These are phyloP conservation scores for Trissoscelio sp. DNA, from an alignment of 2,888 invertebrate genomes.

Conservation along the genomic window DNA sequence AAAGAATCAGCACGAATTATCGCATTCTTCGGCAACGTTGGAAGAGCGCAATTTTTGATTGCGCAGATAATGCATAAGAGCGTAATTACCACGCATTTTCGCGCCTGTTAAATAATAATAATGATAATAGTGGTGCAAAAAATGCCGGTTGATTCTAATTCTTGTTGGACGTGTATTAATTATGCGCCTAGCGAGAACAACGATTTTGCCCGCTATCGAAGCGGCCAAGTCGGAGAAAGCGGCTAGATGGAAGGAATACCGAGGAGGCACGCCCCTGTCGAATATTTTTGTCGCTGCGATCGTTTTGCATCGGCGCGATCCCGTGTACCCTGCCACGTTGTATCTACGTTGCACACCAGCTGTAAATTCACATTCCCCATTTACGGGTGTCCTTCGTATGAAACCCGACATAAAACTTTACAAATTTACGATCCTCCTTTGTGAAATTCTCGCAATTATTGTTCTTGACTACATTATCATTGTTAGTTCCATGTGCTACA, in stretches of 20 bases:
- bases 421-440: constrained; percentile 55
- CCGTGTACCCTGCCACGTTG: constrained; percentile 15
- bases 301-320: constrained; percentile 56
- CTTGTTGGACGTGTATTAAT: constrained; percentile 53
- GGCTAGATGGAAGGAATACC: constrained; percentile 74
- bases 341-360: constrained; percentile 33
- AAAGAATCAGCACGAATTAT: constrained; percentile 6
- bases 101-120: constrained; percentile 24
- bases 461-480: constrained; percentile 12
- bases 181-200: constrained; percentile 37
- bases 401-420: constrained; percentile 34
- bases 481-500: not conserved
- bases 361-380: constrained; percentile 50
- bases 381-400: constrained; percentile 54
- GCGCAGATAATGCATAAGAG: constrained; percentile 14
- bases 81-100: constrained; percentile 18
- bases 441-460: constrained; percentile 37
- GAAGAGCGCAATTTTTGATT: constrained; percentile 15
- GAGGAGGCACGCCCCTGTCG: constrained; percentile 74
- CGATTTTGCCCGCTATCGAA: constrained; percentile 47
- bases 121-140: constrained; percentile 9
- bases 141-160: constrained; percentile 46
- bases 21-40: constrained; percentile 25
- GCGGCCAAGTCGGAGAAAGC: constrained; percentile 73
- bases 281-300: constrained; percentile 72